A percentile compares a stretch with the other conserved stretches of the same genome.
Evolutionary conservation across 2,797 vertebrate genomes (phyloP).

Genomic region (Leptodactylus fallax): DNA sequence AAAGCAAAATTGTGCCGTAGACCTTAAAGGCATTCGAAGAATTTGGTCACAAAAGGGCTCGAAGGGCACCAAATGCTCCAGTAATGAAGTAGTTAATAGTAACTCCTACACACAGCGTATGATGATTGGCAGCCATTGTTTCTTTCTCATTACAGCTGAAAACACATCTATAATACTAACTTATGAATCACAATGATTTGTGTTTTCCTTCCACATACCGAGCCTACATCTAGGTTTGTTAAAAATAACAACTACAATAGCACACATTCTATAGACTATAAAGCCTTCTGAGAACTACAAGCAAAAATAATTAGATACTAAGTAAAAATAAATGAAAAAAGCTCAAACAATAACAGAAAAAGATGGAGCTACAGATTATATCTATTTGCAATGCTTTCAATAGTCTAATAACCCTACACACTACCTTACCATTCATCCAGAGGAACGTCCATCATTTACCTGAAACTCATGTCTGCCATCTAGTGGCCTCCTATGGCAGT

Average conservation of each 20-base stretch:
- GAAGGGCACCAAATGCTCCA: not conserved
- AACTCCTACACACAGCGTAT: not conserved
- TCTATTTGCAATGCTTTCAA: constrained; percentile 31
- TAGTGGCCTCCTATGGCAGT: constrained; percentile 21
- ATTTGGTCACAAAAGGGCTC: too few relatives aligned
- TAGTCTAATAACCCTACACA: not conserved
- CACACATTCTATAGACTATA: not conserved
- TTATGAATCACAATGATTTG: not conserved
- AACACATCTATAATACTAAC: not conserved
- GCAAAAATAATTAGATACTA: constrained; percentile 17
- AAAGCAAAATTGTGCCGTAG: too few relatives aligned
- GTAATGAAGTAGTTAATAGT: not conserved
- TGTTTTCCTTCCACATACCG: not conserved
- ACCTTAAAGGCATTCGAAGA: too few relatives aligned
- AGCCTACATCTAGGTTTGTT: not conserved
- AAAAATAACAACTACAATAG: not conserved
- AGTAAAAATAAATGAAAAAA: constrained; percentile 22
- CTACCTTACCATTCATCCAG: constrained; percentile 1
- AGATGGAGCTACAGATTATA: constrained; percentile 7
- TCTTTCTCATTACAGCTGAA: not conserved
- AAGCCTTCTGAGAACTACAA: not conserved
- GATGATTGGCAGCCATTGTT: constrained; percentile 6
- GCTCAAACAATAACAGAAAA: constrained; percentile 12
- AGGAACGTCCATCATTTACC: constrained; percentile 10
- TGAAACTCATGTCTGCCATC: constrained; percentile 48